Evolutionary conservation across 2,888 invertebrate genomes (phyloP).

Genomic region (Autographa pulchrina): DNA sequence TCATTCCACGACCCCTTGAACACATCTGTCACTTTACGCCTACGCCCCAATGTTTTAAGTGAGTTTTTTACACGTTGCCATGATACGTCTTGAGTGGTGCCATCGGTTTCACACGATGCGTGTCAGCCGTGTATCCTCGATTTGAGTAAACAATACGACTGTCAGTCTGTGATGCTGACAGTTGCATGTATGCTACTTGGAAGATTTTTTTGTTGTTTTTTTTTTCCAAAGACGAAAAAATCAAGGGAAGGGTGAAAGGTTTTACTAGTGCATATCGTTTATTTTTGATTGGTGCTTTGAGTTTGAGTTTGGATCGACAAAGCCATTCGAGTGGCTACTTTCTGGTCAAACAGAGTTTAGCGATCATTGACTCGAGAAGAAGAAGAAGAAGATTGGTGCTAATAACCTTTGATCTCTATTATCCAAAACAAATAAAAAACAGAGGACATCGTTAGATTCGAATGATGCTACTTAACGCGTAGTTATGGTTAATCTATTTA

Average conservation of each 20-base stretch:
- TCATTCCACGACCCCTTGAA: conserved; percentile 80
- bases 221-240: too few relatives aligned
- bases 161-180: conserved; percentile 64
- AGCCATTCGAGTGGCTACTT: too few relatives aligned
- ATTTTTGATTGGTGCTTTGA: too few relatives aligned
- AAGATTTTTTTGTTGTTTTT: conserved; percentile 19
- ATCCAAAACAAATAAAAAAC: background rate
- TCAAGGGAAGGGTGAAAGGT: conserved; percentile 15
- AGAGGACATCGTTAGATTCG: background rate
- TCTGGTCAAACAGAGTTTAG: too few relatives aligned
- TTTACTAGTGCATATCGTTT: background rate
- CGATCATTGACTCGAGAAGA: too few relatives aligned
- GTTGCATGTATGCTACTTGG: conserved; percentile 31
- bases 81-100: conserved; percentile 80
- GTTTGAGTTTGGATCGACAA: too few relatives aligned
- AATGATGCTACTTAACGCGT: background rate
- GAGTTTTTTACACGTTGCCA: conserved; percentile 69
- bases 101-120: conserved; percentile 77
- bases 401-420: background rate
- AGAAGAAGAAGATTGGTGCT: too few relatives aligned
- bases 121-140: conserved; percentile 73
- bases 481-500: background rate
- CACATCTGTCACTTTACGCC: conserved; percentile 79
- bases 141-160: conserved; percentile 71
- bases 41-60: conserved; percentile 77